These are phyloP conservation scores for Noctuana brunneofusca DNA, from an alignment of 2,888 invertebrate species.

Conservation along the genomic window DNA sequence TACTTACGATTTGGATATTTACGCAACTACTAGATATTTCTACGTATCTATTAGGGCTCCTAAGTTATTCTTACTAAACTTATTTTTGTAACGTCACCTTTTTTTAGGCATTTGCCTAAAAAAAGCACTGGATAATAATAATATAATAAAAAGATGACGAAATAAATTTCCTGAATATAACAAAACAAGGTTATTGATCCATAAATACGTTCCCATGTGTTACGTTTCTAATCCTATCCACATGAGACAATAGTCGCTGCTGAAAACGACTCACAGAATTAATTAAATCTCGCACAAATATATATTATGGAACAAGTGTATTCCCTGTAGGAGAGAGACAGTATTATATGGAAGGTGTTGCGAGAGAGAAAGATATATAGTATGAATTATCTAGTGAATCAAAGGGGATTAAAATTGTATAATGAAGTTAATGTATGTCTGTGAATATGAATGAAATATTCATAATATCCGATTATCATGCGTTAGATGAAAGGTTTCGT, in stretches of 20 bases:
- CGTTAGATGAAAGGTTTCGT: too few relatives aligned
- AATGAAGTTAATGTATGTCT: too few relatives aligned
- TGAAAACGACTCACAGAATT: constrained; percentile 36
- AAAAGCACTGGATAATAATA: background rate
- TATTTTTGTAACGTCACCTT: too few relatives aligned
- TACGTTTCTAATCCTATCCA: constrained; percentile 12
- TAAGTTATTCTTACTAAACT: too few relatives aligned
- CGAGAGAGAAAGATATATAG: background rate
- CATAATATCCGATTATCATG: too few relatives aligned
- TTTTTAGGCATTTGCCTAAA: too few relatives aligned
- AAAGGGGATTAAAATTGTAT: too few relatives aligned
- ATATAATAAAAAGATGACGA: background rate
- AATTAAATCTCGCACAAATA: constrained; percentile 42
- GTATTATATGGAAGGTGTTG: background rate
- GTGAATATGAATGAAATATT: too few relatives aligned
- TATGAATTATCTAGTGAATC: too few relatives aligned
- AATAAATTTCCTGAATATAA: background rate
- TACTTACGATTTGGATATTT: too few relatives aligned
- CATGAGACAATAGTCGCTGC: constrained; percentile 12
- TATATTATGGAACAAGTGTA: constrained; percentile 42
- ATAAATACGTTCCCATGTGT: background rate
- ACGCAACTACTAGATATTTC: too few relatives aligned
- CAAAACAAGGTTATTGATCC: constrained; percentile 7
- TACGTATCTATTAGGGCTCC: too few relatives aligned
- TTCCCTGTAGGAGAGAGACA: background rate